phyloP scores from a whole-genome alignment of 2,888 invertebrate species.

The Conops quadrifasciatus region DNA sequence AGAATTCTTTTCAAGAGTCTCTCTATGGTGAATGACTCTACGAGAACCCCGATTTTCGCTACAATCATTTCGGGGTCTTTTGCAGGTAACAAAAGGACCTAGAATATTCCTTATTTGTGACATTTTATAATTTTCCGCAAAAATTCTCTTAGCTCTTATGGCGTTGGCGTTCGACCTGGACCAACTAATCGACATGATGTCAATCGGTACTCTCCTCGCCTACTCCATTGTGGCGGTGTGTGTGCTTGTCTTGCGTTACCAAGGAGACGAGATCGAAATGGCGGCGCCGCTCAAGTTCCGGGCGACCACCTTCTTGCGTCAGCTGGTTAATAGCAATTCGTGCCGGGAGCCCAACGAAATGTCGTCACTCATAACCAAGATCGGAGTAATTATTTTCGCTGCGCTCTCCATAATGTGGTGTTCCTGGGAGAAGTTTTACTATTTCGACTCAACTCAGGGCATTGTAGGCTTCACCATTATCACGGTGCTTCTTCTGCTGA shows the following conservation, averaged over 20 bases:
- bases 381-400: conserved; percentile 70
- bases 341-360: conserved; percentile 73
- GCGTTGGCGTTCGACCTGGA: conserved; percentile 88
- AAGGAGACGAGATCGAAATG: conserved; percentile 59
- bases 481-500: conserved; percentile 67
- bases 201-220: conserved; percentile 88
- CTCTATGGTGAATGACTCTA: conserved; percentile 74
- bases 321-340: conserved; percentile 64
- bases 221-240: conserved; percentile 93
- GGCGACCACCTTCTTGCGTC: conserved; percentile 66
- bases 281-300: conserved; percentile 68
- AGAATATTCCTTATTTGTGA: neutral
- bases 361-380: conserved; percentile 73
- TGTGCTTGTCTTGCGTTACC: conserved; percentile 84
- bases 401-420: conserved; percentile 62
- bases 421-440: conserved; percentile 49
- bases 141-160: conserved; percentile 72
- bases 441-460: conserved; percentile 50
- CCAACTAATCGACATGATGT: conserved; percentile 96
- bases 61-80: conserved; percentile 80
- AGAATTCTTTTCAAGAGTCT: conserved; percentile 82
- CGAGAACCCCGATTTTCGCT: conserved; percentile 82
- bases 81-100: conserved; percentile 68
- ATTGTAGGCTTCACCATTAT: conserved; percentile 66
- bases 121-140: neutral